Evolutionary conservation across 2,113 vertebrate genomes (phyloP).

Genomic region (Bettongia penicillata): DNA sequence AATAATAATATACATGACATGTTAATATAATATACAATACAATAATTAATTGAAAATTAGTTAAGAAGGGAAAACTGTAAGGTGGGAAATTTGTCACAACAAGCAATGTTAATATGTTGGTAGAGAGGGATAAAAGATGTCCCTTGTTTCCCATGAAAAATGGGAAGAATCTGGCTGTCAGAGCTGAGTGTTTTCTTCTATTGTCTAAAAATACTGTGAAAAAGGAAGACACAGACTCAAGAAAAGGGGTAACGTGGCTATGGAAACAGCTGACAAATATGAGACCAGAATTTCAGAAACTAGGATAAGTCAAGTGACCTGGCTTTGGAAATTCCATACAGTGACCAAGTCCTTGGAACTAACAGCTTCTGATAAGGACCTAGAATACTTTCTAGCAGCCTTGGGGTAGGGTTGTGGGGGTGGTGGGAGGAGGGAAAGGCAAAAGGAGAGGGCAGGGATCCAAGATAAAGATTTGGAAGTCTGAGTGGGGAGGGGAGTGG

Average conservation of each 20-base stretch:
- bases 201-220: conserved; percentile 73
- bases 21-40: too few relatives aligned
- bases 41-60: neutral
- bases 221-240: conserved; percentile 63
- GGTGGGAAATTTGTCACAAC: conserved; percentile 15
- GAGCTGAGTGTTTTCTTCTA: conserved; percentile 65
- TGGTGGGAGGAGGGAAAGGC: neutral
- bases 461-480: neutral
- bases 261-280: conserved; percentile 48
- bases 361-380: conserved; percentile 59
- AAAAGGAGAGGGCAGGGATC: neutral
- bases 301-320: conserved; percentile 55
- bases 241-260: conserved; percentile 66
- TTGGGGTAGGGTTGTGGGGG: conserved; percentile 15
- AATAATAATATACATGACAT: neutral
- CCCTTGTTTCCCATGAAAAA: neutral
- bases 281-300: conserved; percentile 75
- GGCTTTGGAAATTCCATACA: conserved; percentile 74
- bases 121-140: neutral
- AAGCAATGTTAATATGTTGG: neutral
- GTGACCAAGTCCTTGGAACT: conserved; percentile 39
- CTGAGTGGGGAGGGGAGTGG: neutral
- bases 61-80: neutral
- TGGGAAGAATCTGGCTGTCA: conserved; percentile 37
- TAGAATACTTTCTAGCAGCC: conserved; percentile 64